Evolutionary conservation across 2,888 invertebrate genomes (phyloP), one percentile per base, ranked within the genome.

Genomic region (Athetis lepigone): DNA sequence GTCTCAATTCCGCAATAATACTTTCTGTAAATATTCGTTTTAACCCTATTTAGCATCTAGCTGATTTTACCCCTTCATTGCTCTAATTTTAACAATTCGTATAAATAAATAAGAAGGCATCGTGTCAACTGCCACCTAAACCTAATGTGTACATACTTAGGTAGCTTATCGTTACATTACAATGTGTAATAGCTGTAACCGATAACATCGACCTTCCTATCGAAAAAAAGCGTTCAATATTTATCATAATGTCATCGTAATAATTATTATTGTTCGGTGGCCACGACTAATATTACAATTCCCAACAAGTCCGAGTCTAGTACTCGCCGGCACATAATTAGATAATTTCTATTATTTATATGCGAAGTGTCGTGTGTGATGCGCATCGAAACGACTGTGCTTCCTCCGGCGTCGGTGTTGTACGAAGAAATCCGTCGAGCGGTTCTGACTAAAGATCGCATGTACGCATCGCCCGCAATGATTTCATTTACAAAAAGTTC

Each of bases 261-360:
- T 86, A 81, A 87, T 88, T 85, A 87, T 89, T 87, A 91, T 88
- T 88, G 87, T 85, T 75, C 83, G 80, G 73, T 70, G 62, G 67
- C 61, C 67, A 65, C 73, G 61, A 51, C 46, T 76, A 59, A 87
- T 88, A 90, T 93, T 92, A 92, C 84, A 83, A 93, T 93, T 92
- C 93, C 81, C 82, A 80, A 75, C 88, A 79, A 87, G 91, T 89
- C 70, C 82, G 79, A 80, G 81, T 73, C 88, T 89, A 89, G 87
- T 90, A 89, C 85, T 88, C 85, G 85, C 81, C 86, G 87, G 87
- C 82, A 90, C 89, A 92, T 93, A 92, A 93, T 94, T 93, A 92
- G 89, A 94, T 93, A 93, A 94, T 94, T 93, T 93, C 91, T 94
- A 94, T 94, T 94, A 94, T 94, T 93, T 93, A 94, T 94, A 94